phyloP scores from a whole-genome alignment of 2,797 vertebrate genomes.

The Salarias fasciatus region DNA sequence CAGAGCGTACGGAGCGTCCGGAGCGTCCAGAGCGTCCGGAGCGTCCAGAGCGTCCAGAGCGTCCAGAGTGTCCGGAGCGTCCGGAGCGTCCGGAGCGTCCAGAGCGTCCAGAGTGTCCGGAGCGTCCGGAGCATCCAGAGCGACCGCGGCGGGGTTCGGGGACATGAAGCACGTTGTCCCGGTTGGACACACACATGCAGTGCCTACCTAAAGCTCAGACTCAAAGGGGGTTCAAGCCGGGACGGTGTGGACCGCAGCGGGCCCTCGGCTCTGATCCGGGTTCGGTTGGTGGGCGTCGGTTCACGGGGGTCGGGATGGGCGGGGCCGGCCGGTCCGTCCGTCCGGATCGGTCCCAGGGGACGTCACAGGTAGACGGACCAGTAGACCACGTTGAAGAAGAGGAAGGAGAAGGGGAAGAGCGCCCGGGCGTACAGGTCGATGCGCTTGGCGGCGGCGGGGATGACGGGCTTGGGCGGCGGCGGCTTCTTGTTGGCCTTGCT shows the following conservation, averaged over 20 bases:
- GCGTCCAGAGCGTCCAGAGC: no score
- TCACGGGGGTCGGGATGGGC: not conserved
- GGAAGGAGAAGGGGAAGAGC: conserved; percentile 94
- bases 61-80: no score
- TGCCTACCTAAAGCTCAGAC: conserved; percentile 8
- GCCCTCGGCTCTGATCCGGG: conserved; percentile 2
- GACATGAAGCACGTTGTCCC: conserved; percentile 19
- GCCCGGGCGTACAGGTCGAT: conserved; percentile 96
- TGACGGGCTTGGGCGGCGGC: conserved; percentile 92
- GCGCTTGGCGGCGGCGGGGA: conserved; percentile 94
- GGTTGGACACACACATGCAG: conserved; percentile 43
- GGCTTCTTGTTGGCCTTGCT: conserved; percentile 95
- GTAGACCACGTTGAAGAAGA: conserved; percentile 98
- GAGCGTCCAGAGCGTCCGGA: no score
- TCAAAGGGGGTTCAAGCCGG: conserved; percentile 17
- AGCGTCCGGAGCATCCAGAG: no score
- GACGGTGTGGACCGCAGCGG: not conserved
- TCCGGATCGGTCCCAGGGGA: not conserved
- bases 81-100: no score
- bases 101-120: no score
- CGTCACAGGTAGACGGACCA: conserved; percentile 96
- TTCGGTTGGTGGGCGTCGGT: no score
- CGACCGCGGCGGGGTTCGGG: not conserved
- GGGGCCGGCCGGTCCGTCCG: not conserved
- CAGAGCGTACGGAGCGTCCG: no score